These are phyloP conservation scores for Epinephelus coioides DNA, from an alignment of 2,797 vertebrate genomes.

Conservation along the genomic window DNA sequence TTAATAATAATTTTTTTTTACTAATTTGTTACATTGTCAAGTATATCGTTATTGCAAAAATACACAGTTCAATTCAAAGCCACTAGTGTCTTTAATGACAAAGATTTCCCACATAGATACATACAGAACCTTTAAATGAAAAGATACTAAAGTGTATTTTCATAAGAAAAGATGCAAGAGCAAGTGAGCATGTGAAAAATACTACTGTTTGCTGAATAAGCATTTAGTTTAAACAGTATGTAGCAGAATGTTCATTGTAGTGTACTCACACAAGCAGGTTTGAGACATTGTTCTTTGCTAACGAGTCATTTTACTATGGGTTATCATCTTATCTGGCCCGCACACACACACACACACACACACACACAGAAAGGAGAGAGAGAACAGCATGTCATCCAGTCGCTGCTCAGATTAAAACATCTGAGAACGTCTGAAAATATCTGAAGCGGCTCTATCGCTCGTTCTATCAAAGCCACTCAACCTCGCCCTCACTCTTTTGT, in stretches of 20 bases:
- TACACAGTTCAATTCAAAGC: no score
- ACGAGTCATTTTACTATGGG: conserved; percentile 39
- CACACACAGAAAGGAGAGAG: neutral
- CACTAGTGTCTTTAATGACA: no score
- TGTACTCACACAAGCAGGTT: neutral
- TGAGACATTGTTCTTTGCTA: conserved; percentile 35
- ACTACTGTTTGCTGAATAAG: no score
- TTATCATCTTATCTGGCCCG: conserved; percentile 18
- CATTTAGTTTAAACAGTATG: no score
- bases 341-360: conserved; percentile 18
- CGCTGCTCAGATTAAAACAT: conserved; percentile 54
- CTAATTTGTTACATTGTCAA: no score
- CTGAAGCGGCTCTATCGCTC: conserved; percentile 28
- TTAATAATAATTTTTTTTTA: no score
- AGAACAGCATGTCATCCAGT: conserved; percentile 38
- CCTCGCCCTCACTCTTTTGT: conserved; percentile 27
- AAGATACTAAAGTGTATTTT: no score
- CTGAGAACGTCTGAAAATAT: conserved; percentile 35
- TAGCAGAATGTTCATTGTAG: neutral
- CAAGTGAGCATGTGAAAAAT: no score
- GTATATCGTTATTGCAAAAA: no score
- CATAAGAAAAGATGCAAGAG: no score
- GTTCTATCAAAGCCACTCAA: conserved; percentile 41
- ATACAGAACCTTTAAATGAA: no score
- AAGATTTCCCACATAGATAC: no score